A percentile compares a stretch with the other conserved stretches of the same genome.
These are phyloP conservation scores for Ceraclea dissimilis DNA, from an alignment of 2,888 invertebrate species.

Conservation along the genomic window DNA sequence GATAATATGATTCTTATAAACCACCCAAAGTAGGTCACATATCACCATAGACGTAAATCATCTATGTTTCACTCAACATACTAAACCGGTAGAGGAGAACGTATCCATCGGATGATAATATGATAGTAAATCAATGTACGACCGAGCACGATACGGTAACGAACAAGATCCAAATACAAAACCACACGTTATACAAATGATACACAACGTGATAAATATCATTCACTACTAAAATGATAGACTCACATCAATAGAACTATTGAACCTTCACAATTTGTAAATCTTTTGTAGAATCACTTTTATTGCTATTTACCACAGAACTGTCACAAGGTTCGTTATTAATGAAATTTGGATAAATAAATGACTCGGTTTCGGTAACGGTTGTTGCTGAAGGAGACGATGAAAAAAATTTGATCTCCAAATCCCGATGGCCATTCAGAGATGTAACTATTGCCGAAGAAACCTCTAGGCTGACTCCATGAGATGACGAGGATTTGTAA, in stretches of 20 bases:
- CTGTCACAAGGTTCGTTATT: constrained; percentile 11
- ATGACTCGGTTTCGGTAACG: constrained; percentile 39
- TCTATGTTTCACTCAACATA: background rate
- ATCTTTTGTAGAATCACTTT: constrained; percentile 9
- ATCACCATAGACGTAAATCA: background rate
- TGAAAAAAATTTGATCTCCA: constrained; percentile 72
- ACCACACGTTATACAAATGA: background rate
- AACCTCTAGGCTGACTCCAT: constrained; percentile 53
- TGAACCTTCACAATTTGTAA: constrained; percentile 16
- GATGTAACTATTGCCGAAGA: constrained; percentile 73
- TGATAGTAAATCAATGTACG: background rate
- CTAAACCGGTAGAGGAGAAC: background rate
- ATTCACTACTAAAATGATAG: background rate
- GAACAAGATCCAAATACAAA: background rate
- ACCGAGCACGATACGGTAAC: background rate
- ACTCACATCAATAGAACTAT: constrained; percentile 1
- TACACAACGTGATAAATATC: background rate
- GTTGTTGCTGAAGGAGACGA: constrained; percentile 45
- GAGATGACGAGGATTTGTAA: constrained; percentile 27
- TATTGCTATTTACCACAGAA: constrained; percentile 4
- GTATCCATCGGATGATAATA: background rate
- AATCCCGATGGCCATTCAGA: constrained; percentile 66
- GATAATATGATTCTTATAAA: too few species aligned
- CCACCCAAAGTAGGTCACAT: background rate
- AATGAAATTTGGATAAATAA: constrained; percentile 43